Conservation (phyloP, 1,140 invertebrate species). For the Meloidogyne exigua region DNA sequence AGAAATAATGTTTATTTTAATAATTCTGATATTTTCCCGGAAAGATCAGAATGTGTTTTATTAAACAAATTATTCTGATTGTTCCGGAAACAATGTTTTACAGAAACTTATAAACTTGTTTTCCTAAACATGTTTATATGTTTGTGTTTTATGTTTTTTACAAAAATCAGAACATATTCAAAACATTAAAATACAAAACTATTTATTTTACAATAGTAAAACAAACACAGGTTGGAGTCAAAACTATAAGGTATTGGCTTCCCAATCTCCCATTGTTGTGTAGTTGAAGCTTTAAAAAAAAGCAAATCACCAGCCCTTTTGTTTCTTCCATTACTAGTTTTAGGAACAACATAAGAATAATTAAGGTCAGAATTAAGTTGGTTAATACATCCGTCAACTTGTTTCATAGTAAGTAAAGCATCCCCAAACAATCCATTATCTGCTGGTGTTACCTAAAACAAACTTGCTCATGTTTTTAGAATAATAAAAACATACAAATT, state of each 20-base stretch:
- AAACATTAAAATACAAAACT: no score
- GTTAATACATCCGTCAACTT: slow-evolving; percentile 13
- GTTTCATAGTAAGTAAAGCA: not conserved
- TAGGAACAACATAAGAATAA: slow-evolving; percentile 7
- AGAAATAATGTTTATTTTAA: not conserved
- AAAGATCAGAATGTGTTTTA: no score
- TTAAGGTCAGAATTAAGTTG: slow-evolving; percentile 14
- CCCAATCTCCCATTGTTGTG: slow-evolving; percentile 19
- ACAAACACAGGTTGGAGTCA: not conserved
- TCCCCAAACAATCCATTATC: slow-evolving; percentile 29
- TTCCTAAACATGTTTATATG: no score
- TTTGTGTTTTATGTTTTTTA: no score
- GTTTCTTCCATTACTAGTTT: not conserved
- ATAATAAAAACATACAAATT: not conserved
- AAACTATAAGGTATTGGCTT: slow-evolving; percentile 26
- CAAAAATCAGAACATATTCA: not conserved
- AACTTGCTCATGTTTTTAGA: no score
- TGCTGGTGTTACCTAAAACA: slow-evolving; percentile 16
- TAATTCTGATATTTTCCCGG: not conserved
- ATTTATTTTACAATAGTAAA: no score
- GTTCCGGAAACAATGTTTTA: no score
- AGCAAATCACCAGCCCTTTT: slow-evolving; percentile 17
- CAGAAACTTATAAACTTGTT: no score
- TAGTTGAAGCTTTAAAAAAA: slow-evolving; percentile 23
- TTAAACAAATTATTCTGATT: no score